A percentile compares a stretch with the other conserved stretches of the same genome.
These are phyloP conservation scores for Cromileptes altivelis DNA, from an alignment of 2,113 vertebrate genomes.

Conservation along the genomic window DNA sequence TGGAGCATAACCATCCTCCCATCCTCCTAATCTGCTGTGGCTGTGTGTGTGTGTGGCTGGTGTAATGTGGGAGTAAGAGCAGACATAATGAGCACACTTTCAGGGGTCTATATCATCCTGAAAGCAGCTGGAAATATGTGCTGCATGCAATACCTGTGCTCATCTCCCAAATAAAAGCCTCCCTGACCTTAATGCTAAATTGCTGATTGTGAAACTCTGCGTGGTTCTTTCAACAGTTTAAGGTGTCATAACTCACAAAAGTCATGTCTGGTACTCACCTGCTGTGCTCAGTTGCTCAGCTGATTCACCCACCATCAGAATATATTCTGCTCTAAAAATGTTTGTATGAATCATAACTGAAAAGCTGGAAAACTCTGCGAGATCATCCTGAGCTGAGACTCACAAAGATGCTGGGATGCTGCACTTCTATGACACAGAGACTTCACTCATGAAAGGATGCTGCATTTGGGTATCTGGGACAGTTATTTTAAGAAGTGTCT, in stretches of 20 bases:
- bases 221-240: conserved; percentile 15
- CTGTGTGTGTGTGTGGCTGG: conserved; percentile 31
- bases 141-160: conserved; percentile 60
- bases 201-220: conserved; percentile 17
- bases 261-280: conserved; percentile 9
- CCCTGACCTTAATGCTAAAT: conserved; percentile 51
- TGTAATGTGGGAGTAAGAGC: conserved; percentile 70
- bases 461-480: conserved; percentile 75
- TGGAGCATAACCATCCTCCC: conserved; percentile 75
- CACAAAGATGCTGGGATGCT: conserved; percentile 34
- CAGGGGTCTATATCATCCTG: conserved; percentile 61
- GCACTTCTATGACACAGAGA: conserved; percentile 43
- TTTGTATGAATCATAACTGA: background rate
- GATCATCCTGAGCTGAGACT: conserved; percentile 12
- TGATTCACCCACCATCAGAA: background rate
- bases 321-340: background rate
- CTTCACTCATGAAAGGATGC: conserved; percentile 57
- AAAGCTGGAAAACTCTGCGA: conserved; percentile 22
- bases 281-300: conserved; percentile 25
- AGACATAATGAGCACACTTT: conserved; percentile 76
- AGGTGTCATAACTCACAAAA: conserved; percentile 20
- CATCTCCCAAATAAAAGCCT: conserved; percentile 54
- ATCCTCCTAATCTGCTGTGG: conserved; percentile 67
- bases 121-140: conserved; percentile 65
- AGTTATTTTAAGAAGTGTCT: conserved; percentile 72